Evolutionary conservation across 2,113 vertebrate genomes (phyloP), one percentile per base, ranked within the genome.

Genomic region (Phrynocephalus versicolor): DNA sequence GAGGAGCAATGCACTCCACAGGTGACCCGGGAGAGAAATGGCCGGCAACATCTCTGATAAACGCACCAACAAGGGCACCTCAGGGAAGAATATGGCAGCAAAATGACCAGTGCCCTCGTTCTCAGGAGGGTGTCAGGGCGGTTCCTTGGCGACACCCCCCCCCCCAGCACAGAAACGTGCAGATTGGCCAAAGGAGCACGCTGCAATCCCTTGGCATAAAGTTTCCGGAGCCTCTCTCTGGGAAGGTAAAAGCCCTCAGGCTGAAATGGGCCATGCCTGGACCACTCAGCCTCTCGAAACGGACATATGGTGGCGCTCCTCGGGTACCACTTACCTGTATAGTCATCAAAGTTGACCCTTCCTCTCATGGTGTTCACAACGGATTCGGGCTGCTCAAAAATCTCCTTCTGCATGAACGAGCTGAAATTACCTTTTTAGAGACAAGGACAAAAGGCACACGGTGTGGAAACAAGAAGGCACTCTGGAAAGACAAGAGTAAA

Each of bases 361-460:
- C 99, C 99, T 95, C 99, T 98, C 99, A 99, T 99, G 2, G 99
- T 99, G 89, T 99, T 99, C 83, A 99, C 97, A 1, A 99, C 98
- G 27, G 99, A 99, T 89, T 99, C 99, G 0, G 99, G 99, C 93
- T 99, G 99, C 85, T 99, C 99, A 93, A 99, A 99, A 89, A 99
- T 99, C 84, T 99, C 99, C 92, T 99, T 99, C 96, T 99, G 98
- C 99, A 99, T 99, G 93, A 99, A 99, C 1, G 98, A 98, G 90
- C 98, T 99, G 96, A 97, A 99, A 95, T 99, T 99, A 57, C 99
- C 98, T 99, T 65, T 25, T n/a, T n/a, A 45, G 33, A 90, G 0
- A 74, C 12, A 89, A 64, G 23, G 1, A n/a, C 62, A 79, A 1
- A 27, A 75, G 60, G 6, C n/a, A 65, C 7, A 67, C 25, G 45